These are phyloP conservation scores for Proterorhinus semilunaris DNA, from an alignment of 2,113 vertebrate genomes.

Conservation along the genomic window DNA sequence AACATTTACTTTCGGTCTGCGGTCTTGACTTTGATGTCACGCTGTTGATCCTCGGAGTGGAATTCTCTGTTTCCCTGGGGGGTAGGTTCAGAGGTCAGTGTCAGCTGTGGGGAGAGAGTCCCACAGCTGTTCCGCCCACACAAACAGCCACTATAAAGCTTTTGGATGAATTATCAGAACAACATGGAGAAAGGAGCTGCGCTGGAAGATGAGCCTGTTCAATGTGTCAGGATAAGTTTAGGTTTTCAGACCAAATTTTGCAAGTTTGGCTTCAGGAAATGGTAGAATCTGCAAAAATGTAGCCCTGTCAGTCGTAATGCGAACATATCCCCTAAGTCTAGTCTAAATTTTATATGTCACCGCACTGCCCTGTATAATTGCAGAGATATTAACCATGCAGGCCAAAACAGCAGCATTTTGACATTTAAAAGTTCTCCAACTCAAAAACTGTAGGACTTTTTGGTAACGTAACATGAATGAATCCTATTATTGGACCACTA, in stretches of 20 bases:
- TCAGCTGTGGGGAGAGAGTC: conserved; percentile 14
- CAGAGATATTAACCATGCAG: too few relatives aligned
- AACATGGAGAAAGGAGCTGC: neutral
- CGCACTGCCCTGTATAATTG: too few relatives aligned
- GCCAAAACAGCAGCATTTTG: too few relatives aligned
- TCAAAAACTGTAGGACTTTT: too few relatives aligned
- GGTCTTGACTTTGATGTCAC: conserved; percentile 4
- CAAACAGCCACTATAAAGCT: neutral
- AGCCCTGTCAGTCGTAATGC: too few relatives aligned
- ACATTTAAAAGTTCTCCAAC: too few relatives aligned
- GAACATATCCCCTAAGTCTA: too few relatives aligned
- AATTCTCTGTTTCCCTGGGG: conserved; percentile 18
- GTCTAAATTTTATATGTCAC: too few relatives aligned
- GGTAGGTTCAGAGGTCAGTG: conserved; percentile 28
- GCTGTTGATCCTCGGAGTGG: conserved; percentile 19
- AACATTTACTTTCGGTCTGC: too few relatives aligned
- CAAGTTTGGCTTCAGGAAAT: neutral
- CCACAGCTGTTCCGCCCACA: conserved; percentile 8
- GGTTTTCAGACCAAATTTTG: neutral
- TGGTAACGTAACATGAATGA: too few relatives aligned
- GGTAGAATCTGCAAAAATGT: neutral
- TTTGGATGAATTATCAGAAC: conserved; percentile 3
- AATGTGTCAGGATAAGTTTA: neutral
- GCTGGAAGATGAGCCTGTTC: neutral
- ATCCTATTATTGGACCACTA: too few relatives aligned